A percentile compares a stretch with the other conserved stretches of the same genome.
Evolutionary conservation across 2,797 vertebrate species (phyloP).

Genomic region (Tauraco hartlaubi): DNA sequence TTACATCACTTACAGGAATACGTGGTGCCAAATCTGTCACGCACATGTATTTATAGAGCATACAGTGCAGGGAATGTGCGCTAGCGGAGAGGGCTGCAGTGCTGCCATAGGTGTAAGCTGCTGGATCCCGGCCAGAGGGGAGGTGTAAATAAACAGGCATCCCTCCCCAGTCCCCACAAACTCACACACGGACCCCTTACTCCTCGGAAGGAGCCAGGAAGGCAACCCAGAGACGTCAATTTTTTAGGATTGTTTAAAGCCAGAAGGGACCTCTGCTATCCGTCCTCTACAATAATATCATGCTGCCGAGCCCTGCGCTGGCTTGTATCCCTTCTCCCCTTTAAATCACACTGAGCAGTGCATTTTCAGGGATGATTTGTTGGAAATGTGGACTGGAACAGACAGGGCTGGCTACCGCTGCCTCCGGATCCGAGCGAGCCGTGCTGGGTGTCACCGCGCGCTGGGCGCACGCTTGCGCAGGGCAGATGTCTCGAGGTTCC

Average conservation of each 20-base stretch:
- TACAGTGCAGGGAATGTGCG: neutral
- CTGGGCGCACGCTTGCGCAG: neutral
- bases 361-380: neutral
- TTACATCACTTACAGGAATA: constrained; percentile 77
- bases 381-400: neutral
- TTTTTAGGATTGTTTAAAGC: neutral
- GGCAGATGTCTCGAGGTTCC: neutral
- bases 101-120: constrained; percentile 2
- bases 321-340: neutral
- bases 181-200: fast-evolving
- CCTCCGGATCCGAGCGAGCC: fast-evolving
- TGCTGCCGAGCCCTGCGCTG: fast-evolving
- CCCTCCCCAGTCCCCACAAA: neutral
- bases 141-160: neutral
- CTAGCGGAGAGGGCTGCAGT: neutral
- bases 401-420: neutral
- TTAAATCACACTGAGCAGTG: fast-evolving
- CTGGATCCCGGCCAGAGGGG: neutral
- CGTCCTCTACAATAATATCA: neutral
- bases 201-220: neutral
- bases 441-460: fast-evolving
- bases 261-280: neutral
- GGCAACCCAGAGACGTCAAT: neutral
- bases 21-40: constrained; percentile 43
- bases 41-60: constrained; percentile 63